Evolutionary conservation across 2,113 vertebrate genomes (phyloP).

Genomic region (Tachysurus vachellii): DNA sequence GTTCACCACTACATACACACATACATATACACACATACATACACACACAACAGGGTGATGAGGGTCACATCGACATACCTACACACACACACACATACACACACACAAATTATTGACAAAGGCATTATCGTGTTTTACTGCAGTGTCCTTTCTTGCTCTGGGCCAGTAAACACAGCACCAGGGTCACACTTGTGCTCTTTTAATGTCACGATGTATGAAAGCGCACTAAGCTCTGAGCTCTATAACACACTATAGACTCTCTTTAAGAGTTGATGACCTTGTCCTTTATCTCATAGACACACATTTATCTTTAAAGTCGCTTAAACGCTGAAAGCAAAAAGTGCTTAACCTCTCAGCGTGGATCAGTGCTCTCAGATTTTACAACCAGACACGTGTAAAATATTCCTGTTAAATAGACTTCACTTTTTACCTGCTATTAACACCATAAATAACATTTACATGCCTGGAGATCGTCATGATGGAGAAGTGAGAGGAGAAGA

Average conservation of each 20-base stretch:
- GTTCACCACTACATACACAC: constrained; percentile 11
- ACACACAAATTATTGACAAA: constrained; percentile 18
- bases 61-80: background rate
- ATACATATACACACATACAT: background rate
- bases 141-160: constrained; percentile 38
- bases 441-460: background rate
- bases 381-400: background rate
- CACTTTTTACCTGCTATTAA: background rate
- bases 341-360: background rate
- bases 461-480: background rate
- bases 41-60: background rate
- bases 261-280: background rate
- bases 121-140: constrained; percentile 56
- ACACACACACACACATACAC: constrained; percentile 1
- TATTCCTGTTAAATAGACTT: background rate
- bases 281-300: background rate
- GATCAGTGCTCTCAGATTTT: background rate
- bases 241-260: background rate
- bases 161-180: constrained; percentile 43
- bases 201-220: constrained; percentile 21
- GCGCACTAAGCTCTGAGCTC: background rate
- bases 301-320: constrained; percentile 11
- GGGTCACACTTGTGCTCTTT: constrained; percentile 13
- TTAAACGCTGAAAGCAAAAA: background rate
- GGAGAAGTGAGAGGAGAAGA: background rate